These are phyloP conservation scores for Germaria angustata DNA, from an alignment of 2,888 invertebrate species.

Conservation along the genomic window DNA sequence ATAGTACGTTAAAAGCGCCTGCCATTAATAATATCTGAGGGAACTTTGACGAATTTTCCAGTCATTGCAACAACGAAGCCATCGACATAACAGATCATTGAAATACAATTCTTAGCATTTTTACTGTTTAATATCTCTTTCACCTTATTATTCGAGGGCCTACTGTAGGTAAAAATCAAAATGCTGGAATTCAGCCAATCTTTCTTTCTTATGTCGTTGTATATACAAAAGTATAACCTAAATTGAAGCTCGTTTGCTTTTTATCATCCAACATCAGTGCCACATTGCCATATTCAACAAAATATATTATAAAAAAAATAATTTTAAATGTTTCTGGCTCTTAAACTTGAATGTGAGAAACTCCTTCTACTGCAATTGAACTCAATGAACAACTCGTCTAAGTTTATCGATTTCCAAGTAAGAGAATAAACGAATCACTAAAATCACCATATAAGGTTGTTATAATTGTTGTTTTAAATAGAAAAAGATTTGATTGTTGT, in stretches of 20 bases:
- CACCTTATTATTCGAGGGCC: too few species aligned
- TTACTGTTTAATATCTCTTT: too few species aligned
- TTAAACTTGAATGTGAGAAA: background rate
- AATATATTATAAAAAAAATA: background rate
- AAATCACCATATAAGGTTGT: conserved; percentile 23
- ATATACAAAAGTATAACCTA: conserved; percentile 27
- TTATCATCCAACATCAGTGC: too few species aligned
- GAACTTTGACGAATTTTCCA: too few species aligned
- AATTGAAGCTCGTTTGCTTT: conserved; percentile 20
- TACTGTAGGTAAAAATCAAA: background rate
- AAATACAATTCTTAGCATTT: too few species aligned
- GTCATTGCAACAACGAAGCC: too few species aligned
- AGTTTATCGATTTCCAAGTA: conserved; percentile 49
- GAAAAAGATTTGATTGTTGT: conserved; percentile 29
- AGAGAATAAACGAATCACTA: background rate
- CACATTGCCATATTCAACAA: background rate
- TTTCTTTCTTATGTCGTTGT: too few species aligned
- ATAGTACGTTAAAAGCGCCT: too few species aligned
- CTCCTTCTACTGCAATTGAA: background rate
- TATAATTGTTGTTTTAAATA: conserved; percentile 30
- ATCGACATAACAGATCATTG: too few species aligned
- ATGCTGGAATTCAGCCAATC: conserved; percentile 51
- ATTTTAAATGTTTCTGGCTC: too few species aligned
- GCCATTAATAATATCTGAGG: too few species aligned
- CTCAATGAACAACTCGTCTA: background rate